phyloP scores from a whole-genome alignment of 1,140 invertebrate species.

The Neuroterus valhalla region DNA sequence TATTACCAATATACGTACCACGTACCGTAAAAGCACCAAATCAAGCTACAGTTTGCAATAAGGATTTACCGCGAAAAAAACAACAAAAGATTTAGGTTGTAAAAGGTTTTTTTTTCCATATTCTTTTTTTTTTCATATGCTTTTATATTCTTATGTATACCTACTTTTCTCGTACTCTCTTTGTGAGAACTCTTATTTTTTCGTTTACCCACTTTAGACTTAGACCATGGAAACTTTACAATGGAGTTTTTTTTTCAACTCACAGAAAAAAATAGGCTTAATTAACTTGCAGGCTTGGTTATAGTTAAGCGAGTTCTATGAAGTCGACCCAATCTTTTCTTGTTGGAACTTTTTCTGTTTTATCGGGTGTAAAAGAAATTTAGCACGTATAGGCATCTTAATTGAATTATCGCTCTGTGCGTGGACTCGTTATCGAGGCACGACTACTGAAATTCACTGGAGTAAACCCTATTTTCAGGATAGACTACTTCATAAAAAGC shows the following conservation, averaged over 20 bases:
- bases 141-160: neutral
- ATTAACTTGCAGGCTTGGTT: neutral
- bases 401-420: slow-evolving; percentile 8
- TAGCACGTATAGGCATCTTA: slow-evolving; percentile 9
- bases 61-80: neutral
- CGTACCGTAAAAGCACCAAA: slow-evolving; percentile 10
- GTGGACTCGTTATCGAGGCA: slow-evolving; percentile 1
- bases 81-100: slow-evolving; percentile 1
- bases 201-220: too few relatives aligned
- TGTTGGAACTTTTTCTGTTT: slow-evolving; percentile 2
- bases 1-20: slow-evolving; percentile 11
- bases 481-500: neutral
- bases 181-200: too few relatives aligned
- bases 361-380: neutral
- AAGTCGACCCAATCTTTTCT: slow-evolving; percentile 9
- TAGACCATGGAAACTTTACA: too few relatives aligned
- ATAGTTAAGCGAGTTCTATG: neutral
- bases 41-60: slow-evolving; percentile 24
- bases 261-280: neutral
- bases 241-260: too few relatives aligned
- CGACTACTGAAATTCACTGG: neutral
- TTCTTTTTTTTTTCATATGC: neutral
- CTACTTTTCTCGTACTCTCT: neutral
- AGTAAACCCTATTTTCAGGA: slow-evolving; percentile 2
- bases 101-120: neutral